Base-by-base conservation (phyloP, 2,113 vertebrate species). In the Todiramphus saurophagus region DNA sequence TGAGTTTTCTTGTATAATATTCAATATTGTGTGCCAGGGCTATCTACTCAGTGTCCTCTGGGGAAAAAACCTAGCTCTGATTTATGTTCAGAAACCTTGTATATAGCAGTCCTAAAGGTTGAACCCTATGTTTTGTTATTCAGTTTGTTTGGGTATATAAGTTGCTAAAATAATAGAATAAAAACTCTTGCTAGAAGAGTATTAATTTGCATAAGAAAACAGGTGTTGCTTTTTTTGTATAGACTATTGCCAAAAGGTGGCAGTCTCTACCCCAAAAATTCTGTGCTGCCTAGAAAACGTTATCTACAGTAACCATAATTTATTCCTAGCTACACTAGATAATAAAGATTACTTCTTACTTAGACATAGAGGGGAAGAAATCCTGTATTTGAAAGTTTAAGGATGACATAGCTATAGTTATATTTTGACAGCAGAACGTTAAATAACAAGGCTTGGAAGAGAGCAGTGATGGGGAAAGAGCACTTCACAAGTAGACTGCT, bases 211-310 rank as follows among this genome's bases (percentile, higher is more conserved):
- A 3, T 51, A 24, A 76, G 41, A 72, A 83, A 85, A 12, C 7
- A 21, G 31, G 20, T 1, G 0, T 10, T 27, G 10, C n/a, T 18
- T 70, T 37, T 60, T 53, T 70, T 59, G 21, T 91, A 62, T 25
- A 93, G 44, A 30, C 28, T 73, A 3, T 67, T 66, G 76, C 75
- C 93, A 91, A 97, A 96, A 96, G 95, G 90, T 96, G 96, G 86
- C 96, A 94, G 86, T 79, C 68, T 95, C 89, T 92, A 70, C 75
- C 90, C 93, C 95, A 55, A 2, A 93, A 90, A 88, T 72, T 83
- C 50, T 48, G 19, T 33, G 13, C 77, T 89, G 7, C 51, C 64
- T 48, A 27, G 56, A 64, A 89, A 90, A 85, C 24, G 1, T 56
- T 81, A 24, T 2, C 7, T 20, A 56, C 2, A 1, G 35, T 27